Conservation (phyloP, 2,888 invertebrate genomes). For the Ephialtes manifestator region DNA sequence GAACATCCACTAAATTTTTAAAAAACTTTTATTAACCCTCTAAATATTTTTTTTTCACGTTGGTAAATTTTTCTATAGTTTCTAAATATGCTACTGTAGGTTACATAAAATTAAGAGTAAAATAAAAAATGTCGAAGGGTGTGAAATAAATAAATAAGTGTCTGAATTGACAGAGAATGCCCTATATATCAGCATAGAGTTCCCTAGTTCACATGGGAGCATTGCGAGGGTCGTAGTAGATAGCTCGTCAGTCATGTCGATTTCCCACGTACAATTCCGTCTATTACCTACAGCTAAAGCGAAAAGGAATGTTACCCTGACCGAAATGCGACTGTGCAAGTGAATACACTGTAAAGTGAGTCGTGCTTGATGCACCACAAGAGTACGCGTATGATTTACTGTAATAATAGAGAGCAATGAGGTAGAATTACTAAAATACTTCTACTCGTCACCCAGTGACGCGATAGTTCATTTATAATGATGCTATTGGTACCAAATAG, state of each 20-base stretch:
- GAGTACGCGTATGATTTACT: slow-evolving; percentile 55
- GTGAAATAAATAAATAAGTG: too few species aligned
- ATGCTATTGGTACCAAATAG: not conserved
- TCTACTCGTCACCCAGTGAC: not conserved
- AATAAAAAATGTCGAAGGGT: too few species aligned
- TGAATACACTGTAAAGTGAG: slow-evolving; percentile 49
- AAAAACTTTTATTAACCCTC: too few species aligned
- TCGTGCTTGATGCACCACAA: slow-evolving; percentile 25
- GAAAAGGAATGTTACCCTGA: slow-evolving; percentile 71
- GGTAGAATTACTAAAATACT: slow-evolving; percentile 45
- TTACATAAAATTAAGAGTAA: too few species aligned
- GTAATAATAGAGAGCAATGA: slow-evolving; percentile 49
- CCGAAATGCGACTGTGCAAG: slow-evolving; percentile 70
- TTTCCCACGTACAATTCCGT: slow-evolving; percentile 69
- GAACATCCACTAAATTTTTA: too few species aligned
- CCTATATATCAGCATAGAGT: not conserved
- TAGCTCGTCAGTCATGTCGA: slow-evolving; percentile 29
- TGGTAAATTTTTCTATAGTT: too few species aligned
- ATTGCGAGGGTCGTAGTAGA: not conserved
- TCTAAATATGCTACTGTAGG: too few species aligned
- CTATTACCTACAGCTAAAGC: slow-evolving; percentile 51
- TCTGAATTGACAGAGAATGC: not conserved
- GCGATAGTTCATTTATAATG: slow-evolving; percentile 35
- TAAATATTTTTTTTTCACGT: too few species aligned
- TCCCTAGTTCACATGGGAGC: not conserved